These are phyloP conservation scores for Carassius auratus DNA, from an alignment of 2,113 vertebrate species.

Conservation along the genomic window DNA sequence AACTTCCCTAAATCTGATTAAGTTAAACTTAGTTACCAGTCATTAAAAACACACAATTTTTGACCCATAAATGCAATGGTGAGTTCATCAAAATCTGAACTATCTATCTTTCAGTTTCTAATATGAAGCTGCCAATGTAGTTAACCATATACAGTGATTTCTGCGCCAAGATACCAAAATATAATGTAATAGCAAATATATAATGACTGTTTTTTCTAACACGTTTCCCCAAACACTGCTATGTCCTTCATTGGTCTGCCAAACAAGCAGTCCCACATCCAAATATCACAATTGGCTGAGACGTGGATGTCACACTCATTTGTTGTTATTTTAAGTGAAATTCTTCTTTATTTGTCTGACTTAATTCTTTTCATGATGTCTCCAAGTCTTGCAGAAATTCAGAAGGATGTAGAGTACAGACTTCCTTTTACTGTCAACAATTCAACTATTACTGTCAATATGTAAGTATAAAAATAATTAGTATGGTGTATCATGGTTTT, in stretches of 20 bases:
- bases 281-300: not conserved
- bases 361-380: not conserved
- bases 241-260: not conserved
- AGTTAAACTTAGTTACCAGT: not conserved
- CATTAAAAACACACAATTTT: not conserved
- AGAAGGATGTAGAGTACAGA: slow-evolving; percentile 98
- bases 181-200: too few relatives aligned
- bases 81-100: not conserved
- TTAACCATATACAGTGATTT: too few relatives aligned
- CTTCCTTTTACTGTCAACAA: slow-evolving; percentile 95
- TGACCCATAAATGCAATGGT: not conserved
- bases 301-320: not conserved
- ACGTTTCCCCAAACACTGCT: not conserved
- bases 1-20: not conserved
- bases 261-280: too few relatives aligned
- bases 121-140: too few relatives aligned
- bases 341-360: not conserved
- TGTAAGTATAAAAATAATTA: slow-evolving; percentile 80
- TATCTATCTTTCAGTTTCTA: not conserved
- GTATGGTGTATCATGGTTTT: too few relatives aligned
- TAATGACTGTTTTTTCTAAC: not conserved
- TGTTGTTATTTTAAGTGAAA: too few relatives aligned
- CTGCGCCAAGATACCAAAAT: too few relatives aligned
- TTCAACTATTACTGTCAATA: slow-evolving; percentile 93
- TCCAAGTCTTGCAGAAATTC: slow-evolving; percentile 89